Conservation (phyloP, 2,797 vertebrate genomes). For the Notolepis coatsorum region DNA sequence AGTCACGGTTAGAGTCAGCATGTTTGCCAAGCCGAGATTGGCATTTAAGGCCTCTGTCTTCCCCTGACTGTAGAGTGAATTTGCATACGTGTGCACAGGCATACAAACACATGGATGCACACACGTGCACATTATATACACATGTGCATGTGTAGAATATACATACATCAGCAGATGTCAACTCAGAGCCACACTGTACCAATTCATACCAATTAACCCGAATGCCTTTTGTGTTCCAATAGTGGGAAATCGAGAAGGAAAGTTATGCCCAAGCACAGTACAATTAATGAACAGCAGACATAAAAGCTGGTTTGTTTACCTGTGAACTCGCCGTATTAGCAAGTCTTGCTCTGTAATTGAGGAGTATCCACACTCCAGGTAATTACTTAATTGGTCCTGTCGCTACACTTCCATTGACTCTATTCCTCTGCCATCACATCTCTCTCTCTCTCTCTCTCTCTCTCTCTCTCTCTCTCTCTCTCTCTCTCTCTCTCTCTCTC, state of each 20-base stretch:
- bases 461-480: conserved; percentile 1
- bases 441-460: conserved; percentile 4
- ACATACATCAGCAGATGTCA: background rate
- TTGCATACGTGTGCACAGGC: background rate
- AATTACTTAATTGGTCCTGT: conserved; percentile 74
- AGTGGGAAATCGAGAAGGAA: conserved; percentile 40
- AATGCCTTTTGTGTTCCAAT: conserved; percentile 46
- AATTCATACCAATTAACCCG: conserved; percentile 54
- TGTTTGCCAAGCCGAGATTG: conserved; percentile 32
- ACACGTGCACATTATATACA: background rate
- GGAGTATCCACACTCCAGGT: conserved; percentile 58
- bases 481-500: conserved; percentile 9
- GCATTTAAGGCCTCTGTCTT: conserved; percentile 55
- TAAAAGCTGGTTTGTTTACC: conserved; percentile 65
- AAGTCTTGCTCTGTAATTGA: conserved; percentile 65
- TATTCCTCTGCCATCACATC: conserved; percentile 42
- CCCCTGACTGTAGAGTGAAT: conserved; percentile 25
- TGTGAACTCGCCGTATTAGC: conserved; percentile 62
- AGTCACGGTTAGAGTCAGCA: conserved; percentile 10
- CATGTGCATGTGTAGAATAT: too few species aligned
- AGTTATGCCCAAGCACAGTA: conserved; percentile 47
- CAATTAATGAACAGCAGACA: conserved; percentile 62
- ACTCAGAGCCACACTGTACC: conserved; percentile 16
- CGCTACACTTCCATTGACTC: conserved; percentile 28
- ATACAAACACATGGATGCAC: background rate